Evolutionary conservation across 2,888 invertebrate species (phyloP).

Genomic region (Lumbricus terrestris): DNA sequence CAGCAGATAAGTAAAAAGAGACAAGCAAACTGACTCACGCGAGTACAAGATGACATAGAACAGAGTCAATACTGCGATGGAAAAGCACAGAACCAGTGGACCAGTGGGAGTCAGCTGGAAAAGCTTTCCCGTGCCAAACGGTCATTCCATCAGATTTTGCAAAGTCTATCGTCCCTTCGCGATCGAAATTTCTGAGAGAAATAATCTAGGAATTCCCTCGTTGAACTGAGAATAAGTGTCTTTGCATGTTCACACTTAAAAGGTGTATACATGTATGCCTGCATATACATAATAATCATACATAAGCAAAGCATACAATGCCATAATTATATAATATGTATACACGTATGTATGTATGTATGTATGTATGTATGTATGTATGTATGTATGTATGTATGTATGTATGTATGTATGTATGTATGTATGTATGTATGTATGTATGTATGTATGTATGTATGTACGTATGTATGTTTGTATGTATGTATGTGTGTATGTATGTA

Average conservation of each 20-base stretch:
- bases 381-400: not conserved
- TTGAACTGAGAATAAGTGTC: too few species aligned
- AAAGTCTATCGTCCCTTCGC: too few species aligned
- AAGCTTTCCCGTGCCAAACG: not conserved
- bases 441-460: slow-evolving; percentile 7
- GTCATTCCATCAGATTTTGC: not conserved
- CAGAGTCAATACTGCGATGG: too few species aligned
- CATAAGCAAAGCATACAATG: too few species aligned
- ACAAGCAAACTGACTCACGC: too few species aligned
- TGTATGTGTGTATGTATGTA: not conserved
- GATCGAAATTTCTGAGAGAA: too few species aligned
- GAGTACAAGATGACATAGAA: too few species aligned
- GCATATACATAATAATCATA: too few species aligned
- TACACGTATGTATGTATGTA: not conserved
- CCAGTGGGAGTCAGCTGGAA: not conserved
- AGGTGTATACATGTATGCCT: not conserved
- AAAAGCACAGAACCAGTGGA: not conserved
- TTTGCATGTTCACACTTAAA: too few species aligned
- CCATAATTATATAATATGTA: too few species aligned
- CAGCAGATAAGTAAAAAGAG: too few species aligned
- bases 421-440: not conserved
- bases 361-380: not conserved
- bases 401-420: not conserved
- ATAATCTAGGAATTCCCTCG: too few species aligned
- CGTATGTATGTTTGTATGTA: not conserved